A percentile compares a stretch with the other conserved stretches of the same genome.
Conservation (phyloP, 2,888 invertebrate species). For the Criorhina ranunculi region DNA sequence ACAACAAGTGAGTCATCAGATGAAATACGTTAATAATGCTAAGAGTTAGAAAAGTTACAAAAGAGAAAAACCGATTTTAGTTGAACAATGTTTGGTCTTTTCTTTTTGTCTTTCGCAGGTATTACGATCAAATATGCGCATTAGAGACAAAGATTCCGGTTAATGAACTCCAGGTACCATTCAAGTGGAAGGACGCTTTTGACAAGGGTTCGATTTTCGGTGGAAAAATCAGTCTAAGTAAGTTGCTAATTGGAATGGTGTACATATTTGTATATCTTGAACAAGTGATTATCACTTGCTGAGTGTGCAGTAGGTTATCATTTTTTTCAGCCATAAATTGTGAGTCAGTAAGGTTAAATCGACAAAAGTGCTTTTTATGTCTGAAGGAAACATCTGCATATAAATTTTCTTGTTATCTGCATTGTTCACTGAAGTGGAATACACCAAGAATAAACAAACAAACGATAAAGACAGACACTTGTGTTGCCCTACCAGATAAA, state of each 20-base stretch:
- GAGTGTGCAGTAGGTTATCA: constrained; percentile 45
- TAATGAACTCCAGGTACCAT: constrained; percentile 97
- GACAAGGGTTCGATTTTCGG: constrained; percentile 97
- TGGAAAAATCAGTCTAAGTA: constrained; percentile 95
- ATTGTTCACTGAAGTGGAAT: not conserved
- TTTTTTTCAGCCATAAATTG: constrained; percentile 4
- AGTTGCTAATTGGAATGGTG: constrained; percentile 82
- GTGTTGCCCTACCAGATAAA: constrained; percentile 2
- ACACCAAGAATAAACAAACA: constrained; percentile 12
- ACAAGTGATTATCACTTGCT: not conserved
- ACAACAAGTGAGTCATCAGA: constrained; percentile 65
- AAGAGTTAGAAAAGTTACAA: not conserved
- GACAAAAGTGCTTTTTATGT: not conserved
- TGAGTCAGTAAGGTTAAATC: constrained; percentile 39
- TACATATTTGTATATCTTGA: not conserved
- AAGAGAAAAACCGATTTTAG: not conserved
- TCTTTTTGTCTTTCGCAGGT: constrained; percentile 87
- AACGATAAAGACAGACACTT: not conserved
- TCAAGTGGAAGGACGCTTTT: constrained; percentile 99
- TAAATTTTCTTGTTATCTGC: constrained; percentile 17
- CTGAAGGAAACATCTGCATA: not conserved
- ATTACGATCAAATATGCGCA: constrained; percentile 97
- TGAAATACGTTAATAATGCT: constrained; percentile 35
- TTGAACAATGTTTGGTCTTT: constrained; percentile 19
- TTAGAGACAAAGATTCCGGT: constrained; percentile 97